Percentiles rank a stretch among this genome's conserved stretches.
Evolutionary conservation across 2,888 invertebrate genomes (phyloP).

Genomic region (Notocelia uddmanniana): DNA sequence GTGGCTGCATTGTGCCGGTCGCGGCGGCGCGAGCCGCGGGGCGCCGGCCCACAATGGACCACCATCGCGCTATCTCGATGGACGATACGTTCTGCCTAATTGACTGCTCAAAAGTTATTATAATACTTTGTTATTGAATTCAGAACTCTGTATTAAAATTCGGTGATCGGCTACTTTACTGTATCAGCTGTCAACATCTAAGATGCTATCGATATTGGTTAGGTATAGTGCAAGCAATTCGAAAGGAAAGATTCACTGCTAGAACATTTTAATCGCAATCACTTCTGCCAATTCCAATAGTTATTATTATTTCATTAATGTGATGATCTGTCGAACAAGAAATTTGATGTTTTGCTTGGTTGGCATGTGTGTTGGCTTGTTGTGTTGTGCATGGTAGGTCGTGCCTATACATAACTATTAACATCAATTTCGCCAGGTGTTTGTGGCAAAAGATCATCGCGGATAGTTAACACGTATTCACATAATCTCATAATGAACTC

Average conservation of each 20-base stretch:
- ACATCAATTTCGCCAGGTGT: background rate
- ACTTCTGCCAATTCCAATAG: background rate
- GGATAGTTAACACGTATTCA: background rate
- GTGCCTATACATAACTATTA: too few relatives aligned
- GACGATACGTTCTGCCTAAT: slow-evolving; percentile 83
- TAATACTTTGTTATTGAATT: slow-evolving; percentile 79
- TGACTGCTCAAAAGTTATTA: slow-evolving; percentile 83
- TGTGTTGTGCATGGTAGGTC: too few relatives aligned
- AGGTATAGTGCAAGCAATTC: slow-evolving; percentile 1
- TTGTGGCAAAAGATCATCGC: background rate
- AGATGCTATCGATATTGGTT: slow-evolving; percentile 56
- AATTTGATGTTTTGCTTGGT: too few relatives aligned
- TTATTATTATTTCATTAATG: background rate
- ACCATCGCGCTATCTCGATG: slow-evolving; percentile 83
- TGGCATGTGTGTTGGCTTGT: too few relatives aligned
- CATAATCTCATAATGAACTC: slow-evolving; percentile 5
- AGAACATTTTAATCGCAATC: background rate
- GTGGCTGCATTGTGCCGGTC: slow-evolving; percentile 69
- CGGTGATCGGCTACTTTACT: slow-evolving; percentile 51
- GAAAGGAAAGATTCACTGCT: background rate
- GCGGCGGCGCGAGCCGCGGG: slow-evolving; percentile 70
- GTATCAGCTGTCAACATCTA: slow-evolving; percentile 45
- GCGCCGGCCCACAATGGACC: slow-evolving; percentile 80
- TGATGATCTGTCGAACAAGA: too few relatives aligned
- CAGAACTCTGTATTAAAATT: slow-evolving; percentile 58